Percentiles rank a stretch among this genome's conserved stretches.
These are phyloP conservation scores for Rhineura floridana DNA, from an alignment of 2,113 vertebrate species.

Conservation along the genomic window DNA sequence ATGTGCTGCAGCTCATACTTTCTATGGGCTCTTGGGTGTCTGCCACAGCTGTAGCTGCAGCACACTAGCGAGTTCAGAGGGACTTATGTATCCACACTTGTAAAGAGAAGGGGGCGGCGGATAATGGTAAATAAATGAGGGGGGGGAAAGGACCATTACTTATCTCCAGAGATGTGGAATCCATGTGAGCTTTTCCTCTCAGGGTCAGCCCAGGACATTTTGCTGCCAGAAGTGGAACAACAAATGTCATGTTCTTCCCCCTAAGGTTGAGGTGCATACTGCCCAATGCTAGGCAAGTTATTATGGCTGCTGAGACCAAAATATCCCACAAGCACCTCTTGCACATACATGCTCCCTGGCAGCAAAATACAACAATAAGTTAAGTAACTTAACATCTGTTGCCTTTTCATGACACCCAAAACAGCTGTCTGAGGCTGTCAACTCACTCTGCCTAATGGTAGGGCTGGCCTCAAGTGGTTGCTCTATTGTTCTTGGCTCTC, in stretches of 20 bases:
- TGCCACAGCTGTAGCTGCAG: neutral
- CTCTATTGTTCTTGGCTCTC: neutral
- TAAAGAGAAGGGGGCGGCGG: neutral
- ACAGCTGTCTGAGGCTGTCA: neutral
- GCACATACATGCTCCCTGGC: neutral
- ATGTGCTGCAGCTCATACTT: constrained; percentile 17
- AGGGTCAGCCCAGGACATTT: neutral
- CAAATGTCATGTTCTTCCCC: neutral
- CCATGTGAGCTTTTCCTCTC: neutral
- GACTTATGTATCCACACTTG: neutral
- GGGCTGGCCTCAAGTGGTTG: too few species aligned
- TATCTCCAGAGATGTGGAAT: neutral
- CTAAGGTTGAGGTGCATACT: neutral
- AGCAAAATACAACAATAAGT: neutral
- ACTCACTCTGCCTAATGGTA: neutral
- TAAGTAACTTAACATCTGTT: neutral
- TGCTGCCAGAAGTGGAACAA: neutral
- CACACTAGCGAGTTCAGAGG: neutral
- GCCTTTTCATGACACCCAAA: too few species aligned
- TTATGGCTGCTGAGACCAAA: neutral
- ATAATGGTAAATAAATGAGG: neutral
- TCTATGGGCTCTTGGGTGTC: neutral
- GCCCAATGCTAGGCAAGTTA: neutral
- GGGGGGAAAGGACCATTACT: neutral
- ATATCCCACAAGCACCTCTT: neutral